Evolutionary conservation across 2,113 vertebrate species (phyloP).

Genomic region (Amblyornis subalaris): DNA sequence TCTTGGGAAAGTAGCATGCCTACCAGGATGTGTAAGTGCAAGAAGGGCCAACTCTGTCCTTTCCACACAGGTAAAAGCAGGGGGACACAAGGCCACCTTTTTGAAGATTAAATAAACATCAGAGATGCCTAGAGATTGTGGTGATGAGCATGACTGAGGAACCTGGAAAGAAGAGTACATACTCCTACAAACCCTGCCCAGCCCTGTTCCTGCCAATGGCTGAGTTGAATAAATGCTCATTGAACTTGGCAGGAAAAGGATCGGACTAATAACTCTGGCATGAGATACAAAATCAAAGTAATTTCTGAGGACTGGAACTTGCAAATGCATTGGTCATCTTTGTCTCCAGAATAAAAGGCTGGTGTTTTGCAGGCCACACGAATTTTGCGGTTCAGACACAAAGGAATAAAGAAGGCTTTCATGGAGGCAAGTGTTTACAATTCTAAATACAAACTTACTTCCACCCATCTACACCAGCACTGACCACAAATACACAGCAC

Average conservation of each 20-base stretch:
- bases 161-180: neutral
- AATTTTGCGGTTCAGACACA: neutral
- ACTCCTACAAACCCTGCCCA: neutral
- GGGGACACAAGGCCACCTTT: neutral
- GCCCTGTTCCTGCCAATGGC: neutral
- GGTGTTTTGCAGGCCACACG: neutral
- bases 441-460: neutral
- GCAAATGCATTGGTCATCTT: neutral
- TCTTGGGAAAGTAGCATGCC: neutral
- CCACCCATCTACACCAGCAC: neutral
- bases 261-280: neutral
- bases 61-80: neutral
- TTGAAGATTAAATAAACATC: neutral
- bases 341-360: neutral
- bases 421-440: neutral
- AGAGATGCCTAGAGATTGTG: neutral
- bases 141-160: neutral
- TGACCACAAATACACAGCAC: neutral
- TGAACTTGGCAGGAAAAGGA: neutral
- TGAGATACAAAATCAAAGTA: neutral
- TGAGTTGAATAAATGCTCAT: neutral
- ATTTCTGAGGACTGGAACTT: neutral
- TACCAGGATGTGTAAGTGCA: neutral
- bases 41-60: neutral
- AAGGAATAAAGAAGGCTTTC: neutral